Evolutionary conservation across 2,113 vertebrate genomes (phyloP), one percentile per base, ranked within the genome.

Genomic region (Trogon melanurus): DNA sequence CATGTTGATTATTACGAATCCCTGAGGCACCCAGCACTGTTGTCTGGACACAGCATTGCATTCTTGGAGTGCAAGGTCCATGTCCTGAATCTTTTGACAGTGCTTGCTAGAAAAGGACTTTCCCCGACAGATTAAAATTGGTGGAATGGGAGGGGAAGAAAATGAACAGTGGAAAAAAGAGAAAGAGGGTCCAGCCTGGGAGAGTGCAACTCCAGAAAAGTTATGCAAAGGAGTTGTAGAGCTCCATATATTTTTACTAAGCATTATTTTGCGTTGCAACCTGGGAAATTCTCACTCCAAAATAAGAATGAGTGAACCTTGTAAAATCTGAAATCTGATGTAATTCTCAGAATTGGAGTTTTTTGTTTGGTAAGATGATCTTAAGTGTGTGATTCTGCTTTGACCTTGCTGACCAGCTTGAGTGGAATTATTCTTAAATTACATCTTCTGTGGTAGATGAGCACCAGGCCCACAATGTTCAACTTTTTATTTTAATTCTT

Each of bases 161-260:
- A 82, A 88, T 25, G 62, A 78, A 41, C 41, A 26, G 48, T 2
- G 2, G 75, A 30, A 70, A 83, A 71, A 58, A 41, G 41, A 45
- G n/a, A 58, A 76, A 79, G 65, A 89, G 32, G n/a, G 45, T 82
- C 95, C 96, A 92, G 95, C 95, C 96, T 94, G 90, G 95, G 96
- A 96, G 83, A 92, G 92, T 91, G 88, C 91, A 95, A 96, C 83
- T 97, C 96, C 65, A 62, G 93, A 93, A 80, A 60, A 93, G 84
- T 91, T 90, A 93, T 91, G 92, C 82, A 88, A 92, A 94, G 91
- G 89, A 95, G 95, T 92, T 86, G 54, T 94, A 88, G 81, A 93
- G 93, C 93, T 96, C 96, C 89, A 0, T 94, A 64, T 96, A 91
- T 95, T 95, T 97, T 96, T 93, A 97, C 85, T 85, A 92, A 95